These are phyloP conservation scores for Anthopleura sola DNA, from an alignment of 64 coral and sea anemone genomes.

Conservation along the genomic window DNA sequence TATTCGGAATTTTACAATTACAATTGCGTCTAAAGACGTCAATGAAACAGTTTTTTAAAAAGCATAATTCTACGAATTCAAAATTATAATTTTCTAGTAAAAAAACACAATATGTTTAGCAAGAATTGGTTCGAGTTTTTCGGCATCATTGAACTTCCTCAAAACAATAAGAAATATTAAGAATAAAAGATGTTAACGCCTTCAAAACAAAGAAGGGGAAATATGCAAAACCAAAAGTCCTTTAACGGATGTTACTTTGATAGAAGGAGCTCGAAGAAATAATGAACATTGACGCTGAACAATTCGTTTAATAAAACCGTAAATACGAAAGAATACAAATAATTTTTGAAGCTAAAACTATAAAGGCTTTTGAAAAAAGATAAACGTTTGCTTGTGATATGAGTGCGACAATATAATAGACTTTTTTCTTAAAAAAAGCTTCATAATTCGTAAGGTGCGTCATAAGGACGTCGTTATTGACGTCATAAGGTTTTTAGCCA, in stretches of 20 bases:
- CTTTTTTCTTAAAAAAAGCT: neutral
- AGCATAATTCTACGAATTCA: too few species aligned
- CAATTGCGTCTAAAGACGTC: too few species aligned
- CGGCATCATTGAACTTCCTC: too few species aligned
- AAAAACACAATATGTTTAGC: too few species aligned
- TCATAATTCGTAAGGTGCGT: neutral
- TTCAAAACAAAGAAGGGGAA: neutral
- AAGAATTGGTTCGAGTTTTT: too few species aligned
- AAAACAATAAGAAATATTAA: neutral
- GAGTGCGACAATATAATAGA: neutral
- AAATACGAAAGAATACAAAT: neutral
- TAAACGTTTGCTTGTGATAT: neutral
- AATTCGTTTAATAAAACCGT: neutral
- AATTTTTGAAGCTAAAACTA: neutral
- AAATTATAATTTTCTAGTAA: too few species aligned
- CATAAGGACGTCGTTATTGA: neutral
- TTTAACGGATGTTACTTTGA: neutral
- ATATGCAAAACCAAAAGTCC: neutral
- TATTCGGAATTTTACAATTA: too few species aligned
- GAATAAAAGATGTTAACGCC: neutral
- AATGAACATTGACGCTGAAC: neutral
- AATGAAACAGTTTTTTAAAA: too few species aligned
- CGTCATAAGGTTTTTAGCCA: neutral
- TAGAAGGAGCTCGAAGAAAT: neutral
- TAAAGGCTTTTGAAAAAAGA: neutral